Evolutionary conservation across 2,888 invertebrate genomes (phyloP), one percentile per base, ranked within the genome.

Genomic region (Venusia cambrica): DNA sequence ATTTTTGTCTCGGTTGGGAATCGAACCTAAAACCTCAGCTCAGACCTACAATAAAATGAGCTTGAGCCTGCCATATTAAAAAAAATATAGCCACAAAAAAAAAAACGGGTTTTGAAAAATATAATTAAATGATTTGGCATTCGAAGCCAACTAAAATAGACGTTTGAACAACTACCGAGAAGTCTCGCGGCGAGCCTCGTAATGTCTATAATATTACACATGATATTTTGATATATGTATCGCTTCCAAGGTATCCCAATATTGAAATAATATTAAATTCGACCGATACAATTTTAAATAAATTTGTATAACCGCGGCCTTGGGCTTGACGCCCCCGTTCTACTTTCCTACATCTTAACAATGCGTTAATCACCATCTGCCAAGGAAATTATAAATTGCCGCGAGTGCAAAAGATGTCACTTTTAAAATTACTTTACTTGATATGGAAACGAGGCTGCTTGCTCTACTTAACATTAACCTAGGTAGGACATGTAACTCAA

Each of bases 331-430:
- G 79, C 78, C 79, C 81, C 80, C 57, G 79, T 80, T 75, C 80
- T 74, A 81, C 77, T 80, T 80, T 79, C 66, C 72, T 73, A 78
- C 70, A 73, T 80, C 73, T 77, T 70, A 73, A 77, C 76, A 77
- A 78, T 74, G 62, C 65, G 60, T 76, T 74, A 75, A 79, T 75
- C 72, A 78, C 70, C 61, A 72, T 65, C 66, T 65, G 70, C 64
- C 65, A 60, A 60, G 54, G 55, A 60, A 45, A 50, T 48, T 43
- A 50, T 42, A 41, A 53, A 58, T 53, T 57, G 35, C 39, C 34
- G 47, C 45, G 48, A 43, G 46, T 60, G 48, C 41, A 39, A 48
- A 53, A 46, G 44, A 50, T 49, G 47, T 48, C 17, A 24, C 32
- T 22, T 5, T n/a, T 36, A 20, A 27, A 33, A 28, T n/a, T 24